Evolutionary conservation across 1,140 invertebrate genomes (phyloP).

Genomic region (Telenomus remus): DNA sequence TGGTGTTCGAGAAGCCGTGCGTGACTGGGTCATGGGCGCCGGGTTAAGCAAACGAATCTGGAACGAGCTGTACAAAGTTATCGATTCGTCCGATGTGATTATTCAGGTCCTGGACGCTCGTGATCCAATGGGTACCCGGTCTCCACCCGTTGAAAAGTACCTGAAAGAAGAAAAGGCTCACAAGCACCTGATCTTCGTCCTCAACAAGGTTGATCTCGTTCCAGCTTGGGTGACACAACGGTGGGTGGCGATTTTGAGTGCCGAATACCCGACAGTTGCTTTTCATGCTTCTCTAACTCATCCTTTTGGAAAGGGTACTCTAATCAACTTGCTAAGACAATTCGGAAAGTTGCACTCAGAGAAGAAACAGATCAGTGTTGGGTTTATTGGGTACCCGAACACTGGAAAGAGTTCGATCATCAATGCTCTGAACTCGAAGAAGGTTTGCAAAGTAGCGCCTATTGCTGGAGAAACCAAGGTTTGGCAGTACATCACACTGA

Average conservation of each 20-base stretch:
- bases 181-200: slow-evolving; percentile 84
- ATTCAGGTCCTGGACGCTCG: slow-evolving; percentile 93
- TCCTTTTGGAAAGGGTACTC: slow-evolving; percentile 98
- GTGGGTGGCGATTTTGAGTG: slow-evolving; percentile 95
- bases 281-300: slow-evolving; percentile 98
- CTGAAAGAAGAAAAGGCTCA: slow-evolving; percentile 85
- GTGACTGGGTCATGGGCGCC: slow-evolving; percentile 92
- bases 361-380: slow-evolving; percentile 99
- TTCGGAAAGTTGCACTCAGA: slow-evolving; percentile 97
- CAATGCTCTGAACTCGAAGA: slow-evolving; percentile 95
- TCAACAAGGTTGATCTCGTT: slow-evolving; percentile 93
- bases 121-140: slow-evolving; percentile 96
- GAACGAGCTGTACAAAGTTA: slow-evolving; percentile 99
- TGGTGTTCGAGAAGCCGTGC: slow-evolving; percentile 82
- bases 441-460: slow-evolving; percentile 98
- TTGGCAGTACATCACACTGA: slow-evolving; percentile 99
- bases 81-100: slow-evolving; percentile 98
- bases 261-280: slow-evolving; percentile 97
- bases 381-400: slow-evolving; percentile 99
- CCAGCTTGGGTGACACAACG: slow-evolving; percentile 98
- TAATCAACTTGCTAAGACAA: slow-evolving; percentile 97
- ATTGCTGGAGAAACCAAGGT: slow-evolving; percentile 99
- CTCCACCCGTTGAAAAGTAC: slow-evolving; percentile 90
- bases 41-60: slow-evolving; percentile 98
- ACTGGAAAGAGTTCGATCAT: slow-evolving; percentile 99